Conservation (phyloP, 2,113 vertebrate genomes). For the Sturnira hondurensis region DNA sequence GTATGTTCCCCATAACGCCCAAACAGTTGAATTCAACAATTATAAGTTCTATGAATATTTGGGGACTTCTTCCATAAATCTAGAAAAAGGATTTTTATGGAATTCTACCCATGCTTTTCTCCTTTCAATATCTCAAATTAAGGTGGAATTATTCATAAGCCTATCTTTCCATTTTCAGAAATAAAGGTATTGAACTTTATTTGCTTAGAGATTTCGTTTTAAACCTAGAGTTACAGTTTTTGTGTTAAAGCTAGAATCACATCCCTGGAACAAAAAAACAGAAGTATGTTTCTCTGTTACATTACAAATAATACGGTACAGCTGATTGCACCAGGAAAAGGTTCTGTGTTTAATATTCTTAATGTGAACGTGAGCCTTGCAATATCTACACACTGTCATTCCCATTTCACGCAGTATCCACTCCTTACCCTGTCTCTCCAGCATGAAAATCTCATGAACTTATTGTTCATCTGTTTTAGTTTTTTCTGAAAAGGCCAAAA, state of each 20-base stretch:
- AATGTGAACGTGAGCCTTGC: slow-evolving; percentile 41
- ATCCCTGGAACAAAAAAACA: neutral
- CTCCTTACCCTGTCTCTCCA: slow-evolving; percentile 55
- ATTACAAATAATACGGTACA: neutral
- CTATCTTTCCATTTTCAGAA: neutral
- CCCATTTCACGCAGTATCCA: slow-evolving; percentile 44
- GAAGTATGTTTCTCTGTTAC: neutral
- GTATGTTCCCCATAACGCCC: neutral
- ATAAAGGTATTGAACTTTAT: neutral
- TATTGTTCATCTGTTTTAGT: slow-evolving; percentile 47
- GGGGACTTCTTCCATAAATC: neutral
- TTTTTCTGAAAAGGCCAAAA: slow-evolving; percentile 54
- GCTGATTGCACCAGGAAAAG: neutral
- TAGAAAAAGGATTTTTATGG: neutral
- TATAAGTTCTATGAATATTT: neutral
- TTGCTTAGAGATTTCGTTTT: neutral
- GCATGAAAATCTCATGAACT: slow-evolving; percentile 58
- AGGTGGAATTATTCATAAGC: neutral
- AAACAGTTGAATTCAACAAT: neutral
- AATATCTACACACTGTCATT: slow-evolving; percentile 51
- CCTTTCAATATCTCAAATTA: neutral
- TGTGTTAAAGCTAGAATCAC: neutral
- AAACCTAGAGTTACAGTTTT: neutral
- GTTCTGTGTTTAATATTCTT: slow-evolving; percentile 29
- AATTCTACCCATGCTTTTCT: neutral